Percentiles rank a stretch among this genome's conserved stretches.
phyloP scores from a whole-genome alignment of 2,888 invertebrate genomes.

The Digitonthophagus gazella region DNA sequence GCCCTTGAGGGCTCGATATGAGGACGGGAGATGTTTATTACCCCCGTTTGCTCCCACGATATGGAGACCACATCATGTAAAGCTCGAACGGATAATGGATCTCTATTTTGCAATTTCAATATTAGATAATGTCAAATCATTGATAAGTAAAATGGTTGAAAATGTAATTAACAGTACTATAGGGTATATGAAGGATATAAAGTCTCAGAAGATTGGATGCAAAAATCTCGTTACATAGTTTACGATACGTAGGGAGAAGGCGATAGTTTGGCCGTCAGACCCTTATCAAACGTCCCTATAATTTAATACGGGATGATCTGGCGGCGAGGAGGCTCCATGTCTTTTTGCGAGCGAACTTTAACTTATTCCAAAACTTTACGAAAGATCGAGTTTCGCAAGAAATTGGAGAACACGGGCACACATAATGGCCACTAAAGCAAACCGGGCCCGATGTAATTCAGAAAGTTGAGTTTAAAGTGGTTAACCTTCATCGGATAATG shows the following conservation, averaged over 20 bases:
- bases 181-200: neutral
- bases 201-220: neutral
- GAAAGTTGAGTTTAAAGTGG: neutral
- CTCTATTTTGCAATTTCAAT: neutral
- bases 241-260: neutral
- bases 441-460: neutral
- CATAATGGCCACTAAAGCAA: neutral
- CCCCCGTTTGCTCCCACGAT: neutral
- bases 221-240: neutral
- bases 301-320: neutral
- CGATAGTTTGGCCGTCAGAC: neutral
- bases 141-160: no score
- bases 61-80: neutral
- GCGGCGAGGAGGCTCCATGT: neutral
- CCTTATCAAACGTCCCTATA: neutral
- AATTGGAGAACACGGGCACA: neutral
- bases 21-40: neutral
- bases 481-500: neutral
- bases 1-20: neutral
- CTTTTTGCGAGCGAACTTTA: neutral
- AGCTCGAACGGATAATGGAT: neutral
- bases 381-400: neutral
- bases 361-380: neutral
- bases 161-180: neutral
- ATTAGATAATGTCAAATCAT: no score